Percentiles rank a stretch among this genome's conserved stretches.
These are phyloP conservation scores for Urocitellus parryii DNA, from an alignment of 2,113 vertebrate species.

Conservation along the genomic window DNA sequence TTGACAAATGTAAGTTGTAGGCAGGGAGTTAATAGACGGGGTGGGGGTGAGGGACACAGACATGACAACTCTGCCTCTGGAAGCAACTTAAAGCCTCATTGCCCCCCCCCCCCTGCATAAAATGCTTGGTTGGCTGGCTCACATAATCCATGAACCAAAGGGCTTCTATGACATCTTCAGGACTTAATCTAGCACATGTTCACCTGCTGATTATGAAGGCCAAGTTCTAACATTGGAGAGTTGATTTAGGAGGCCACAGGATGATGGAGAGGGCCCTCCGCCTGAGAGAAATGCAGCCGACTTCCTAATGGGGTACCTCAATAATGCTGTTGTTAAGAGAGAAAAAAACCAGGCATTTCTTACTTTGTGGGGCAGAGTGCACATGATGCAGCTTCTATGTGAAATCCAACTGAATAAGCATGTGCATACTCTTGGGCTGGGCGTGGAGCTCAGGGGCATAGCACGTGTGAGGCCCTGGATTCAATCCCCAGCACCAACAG, in stretches of 20 bases:
- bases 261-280: background rate
- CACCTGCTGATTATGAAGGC: background rate
- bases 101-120: background rate
- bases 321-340: background rate
- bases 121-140: background rate
- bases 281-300: background rate
- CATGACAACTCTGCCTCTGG: too few relatives aligned
- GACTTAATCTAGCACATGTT: background rate
- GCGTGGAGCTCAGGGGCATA: background rate
- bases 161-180: background rate
- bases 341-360: background rate
- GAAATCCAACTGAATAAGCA: background rate
- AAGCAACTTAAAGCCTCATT: background rate
- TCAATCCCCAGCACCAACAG: background rate
- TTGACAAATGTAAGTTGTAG: background rate
- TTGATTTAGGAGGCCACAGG: background rate
- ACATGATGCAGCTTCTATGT: background rate
- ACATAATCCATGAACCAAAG: background rate
- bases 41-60: too few relatives aligned
- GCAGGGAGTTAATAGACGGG: background rate
- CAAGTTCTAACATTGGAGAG: background rate
- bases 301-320: fast-evolving
- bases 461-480: background rate
- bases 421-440: background rate
- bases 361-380: background rate